Conservation (phyloP, 2,113 vertebrate species). For the Scortum barcoo region DNA sequence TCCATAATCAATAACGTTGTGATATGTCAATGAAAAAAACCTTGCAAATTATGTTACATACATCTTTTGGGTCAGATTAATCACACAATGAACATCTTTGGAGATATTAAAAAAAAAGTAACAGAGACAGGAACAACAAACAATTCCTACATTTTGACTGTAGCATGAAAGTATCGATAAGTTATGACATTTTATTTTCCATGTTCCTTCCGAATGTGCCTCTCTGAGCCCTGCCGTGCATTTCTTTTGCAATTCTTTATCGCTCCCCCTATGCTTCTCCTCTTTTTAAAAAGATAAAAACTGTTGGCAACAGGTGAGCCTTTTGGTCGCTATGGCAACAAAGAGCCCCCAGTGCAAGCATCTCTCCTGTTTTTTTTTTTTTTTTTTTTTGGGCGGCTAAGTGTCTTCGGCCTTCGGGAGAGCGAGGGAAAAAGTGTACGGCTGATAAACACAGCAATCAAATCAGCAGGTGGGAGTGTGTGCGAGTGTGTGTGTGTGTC, state of each 20-base stretch:
- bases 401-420: constrained; percentile 40
- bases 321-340: constrained; percentile 70
- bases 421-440: constrained; percentile 1
- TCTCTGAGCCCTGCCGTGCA: background rate
- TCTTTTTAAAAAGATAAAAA: constrained; percentile 33
- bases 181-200: background rate
- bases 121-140: background rate
- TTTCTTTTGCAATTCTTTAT: constrained; percentile 5
- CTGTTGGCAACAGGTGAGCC: constrained; percentile 71
- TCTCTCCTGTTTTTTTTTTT: constrained; percentile 31
- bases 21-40: background rate
- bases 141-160: constrained; percentile 8
- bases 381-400: constrained; percentile 19
- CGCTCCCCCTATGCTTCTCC: background rate
- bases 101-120: background rate
- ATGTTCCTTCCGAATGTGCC: too few species aligned
- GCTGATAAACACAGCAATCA: constrained; percentile 51
- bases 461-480: constrained; percentile 44
- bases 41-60: background rate
- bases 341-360: constrained; percentile 46
- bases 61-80: background rate
- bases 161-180: constrained; percentile 6
- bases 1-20: background rate
- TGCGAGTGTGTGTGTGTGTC: constrained; percentile 21
- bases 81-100: background rate